Base-by-base conservation (phyloP, 2,888 invertebrate species). In the Dolichopus griseipennis region DNA sequence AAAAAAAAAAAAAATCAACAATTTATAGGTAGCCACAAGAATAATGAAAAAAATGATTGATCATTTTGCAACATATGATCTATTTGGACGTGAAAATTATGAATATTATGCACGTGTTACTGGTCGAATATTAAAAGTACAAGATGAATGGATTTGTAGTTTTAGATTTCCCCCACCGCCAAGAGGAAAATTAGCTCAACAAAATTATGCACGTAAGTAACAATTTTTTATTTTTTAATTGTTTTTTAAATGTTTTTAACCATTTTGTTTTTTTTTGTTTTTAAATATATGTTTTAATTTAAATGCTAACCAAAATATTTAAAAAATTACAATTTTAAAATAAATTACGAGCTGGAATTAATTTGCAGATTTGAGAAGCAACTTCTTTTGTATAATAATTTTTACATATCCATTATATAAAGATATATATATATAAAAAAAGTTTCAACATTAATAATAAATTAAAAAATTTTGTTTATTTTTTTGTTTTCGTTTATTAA, bases 1-100 rank as follows among this genome's bases (percentile, higher is more conserved):
- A 52, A 41, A 41, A 41, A 41, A 2, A 41, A 41, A 27, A 3
- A 21, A 61, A 61, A 21, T 10, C 4, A 62, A n/a, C 5, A 61
- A 15, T 7, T 69, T 72, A 70, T 79, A 95, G 93, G 91, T 94
- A 78, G 97, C 97, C 72, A 96, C 97, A 52, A 88, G 92, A 76
- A 94, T 98, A 73, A 95, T 97, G 91, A 94, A 96, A 78, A 92
- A 96, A 80, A 88, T 98, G 81, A 97, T 98, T 76, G 96, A 97
- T 81, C 95, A 96, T 83, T 98, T 97, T 84, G 96, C 97, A 69
- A 92, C 94, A 52, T 92, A 93, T 71, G 94, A 97, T 81, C 85
- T 98, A 74, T 98, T 98, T 81, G 97, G 97, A 1, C 87, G 92
- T 66, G 91, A 92, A 71, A 95, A 95, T 83, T 97, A 97, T 80